phyloP scores from a whole-genome alignment of 1,140 invertebrate species.

The Drosophila pallidifrons region DNA sequence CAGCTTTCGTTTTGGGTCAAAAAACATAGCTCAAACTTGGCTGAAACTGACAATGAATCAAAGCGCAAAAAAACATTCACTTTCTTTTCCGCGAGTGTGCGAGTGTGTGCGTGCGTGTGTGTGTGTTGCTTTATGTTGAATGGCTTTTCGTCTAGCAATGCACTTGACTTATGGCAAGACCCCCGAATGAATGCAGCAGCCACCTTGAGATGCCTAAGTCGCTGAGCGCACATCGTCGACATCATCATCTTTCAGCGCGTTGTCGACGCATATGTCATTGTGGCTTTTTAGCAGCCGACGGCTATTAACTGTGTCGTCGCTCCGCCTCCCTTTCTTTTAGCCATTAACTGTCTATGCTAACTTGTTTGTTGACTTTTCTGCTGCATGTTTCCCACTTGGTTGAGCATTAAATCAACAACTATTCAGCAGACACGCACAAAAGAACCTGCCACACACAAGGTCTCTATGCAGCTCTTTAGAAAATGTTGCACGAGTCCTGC shows the following conservation, averaged over 20 bases:
- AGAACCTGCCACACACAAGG: conserved; percentile 54
- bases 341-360: conserved; percentile 7
- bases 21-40: conserved; percentile 31
- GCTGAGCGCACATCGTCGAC: conserved; percentile 22
- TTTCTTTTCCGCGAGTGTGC: conserved; percentile 55
- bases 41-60: conserved; percentile 30
- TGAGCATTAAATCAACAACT: conserved; percentile 50
- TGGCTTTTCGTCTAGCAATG: conserved; percentile 50
- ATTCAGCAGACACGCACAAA: conserved; percentile 44
- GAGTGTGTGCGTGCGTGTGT: conserved; percentile 14
- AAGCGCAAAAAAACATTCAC: conserved; percentile 51
- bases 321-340: neutral
- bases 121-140: conserved; percentile 3
- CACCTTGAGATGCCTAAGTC: conserved; percentile 59
- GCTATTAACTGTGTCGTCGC: conserved; percentile 32
- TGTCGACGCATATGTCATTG: conserved; percentile 35
- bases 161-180: conserved; percentile 70
- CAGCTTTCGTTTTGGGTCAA: conserved; percentile 54
- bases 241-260: conserved; percentile 40
- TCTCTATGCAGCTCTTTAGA: conserved; percentile 27
- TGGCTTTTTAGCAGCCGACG: conserved; percentile 38
- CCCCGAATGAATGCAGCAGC: conserved; percentile 43
- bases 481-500: conserved; percentile 25
- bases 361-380: conserved; percentile 56
- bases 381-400: conserved; percentile 39